Evolutionary conservation across 2,797 vertebrate species (phyloP), one percentile per base, ranked within the genome.

Genomic region (Setipinna tenuifilis): DNA sequence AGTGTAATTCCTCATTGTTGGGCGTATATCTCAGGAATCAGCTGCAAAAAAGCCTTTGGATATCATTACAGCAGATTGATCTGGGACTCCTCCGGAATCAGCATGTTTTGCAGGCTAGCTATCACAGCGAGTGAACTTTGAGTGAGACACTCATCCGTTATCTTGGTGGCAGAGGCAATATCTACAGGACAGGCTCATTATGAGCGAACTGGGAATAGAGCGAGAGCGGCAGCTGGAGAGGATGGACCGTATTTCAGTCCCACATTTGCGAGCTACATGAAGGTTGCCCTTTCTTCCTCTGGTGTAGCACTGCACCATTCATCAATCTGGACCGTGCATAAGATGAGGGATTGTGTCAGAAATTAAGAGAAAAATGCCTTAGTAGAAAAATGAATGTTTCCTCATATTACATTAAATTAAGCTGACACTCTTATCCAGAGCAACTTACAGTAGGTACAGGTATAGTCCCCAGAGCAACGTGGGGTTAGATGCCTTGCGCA

Each of bases 181-280:
- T 84, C 83, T 84, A 78, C 54, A 25, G 65, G 68, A 50, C 54
- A 78, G 83, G 54, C 83, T 84, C 83, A 84, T 84, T 84, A 84
- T 50, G 54, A 35, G 31, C 71, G 19, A 54, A 31, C 68, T 54
- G 83, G 23, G 83, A 78, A 48, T 71, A 78, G 46, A 84, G 48
- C 57, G 68, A 78, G 65, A 78, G 71, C 25, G 10, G 83, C 65
- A 78, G 83, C 83, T 78, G 83, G 23, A 16, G 50, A 50, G 48
- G 25, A 65, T 46, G 62, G 71, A 44, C 71, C 35, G 71, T 78
- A 78, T 78, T 78, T 78, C 71, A 78, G 31, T 21, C 6, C 35
- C 19, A 21, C 71, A 78, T 41, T 78, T 44, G 31, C 31, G 31
- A 78, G 35, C 16, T 5, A 7, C 50, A 54, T 54, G 50, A 54